Conservation (phyloP, 2,113 vertebrate species). For the Callaeas wilsoni region DNA sequence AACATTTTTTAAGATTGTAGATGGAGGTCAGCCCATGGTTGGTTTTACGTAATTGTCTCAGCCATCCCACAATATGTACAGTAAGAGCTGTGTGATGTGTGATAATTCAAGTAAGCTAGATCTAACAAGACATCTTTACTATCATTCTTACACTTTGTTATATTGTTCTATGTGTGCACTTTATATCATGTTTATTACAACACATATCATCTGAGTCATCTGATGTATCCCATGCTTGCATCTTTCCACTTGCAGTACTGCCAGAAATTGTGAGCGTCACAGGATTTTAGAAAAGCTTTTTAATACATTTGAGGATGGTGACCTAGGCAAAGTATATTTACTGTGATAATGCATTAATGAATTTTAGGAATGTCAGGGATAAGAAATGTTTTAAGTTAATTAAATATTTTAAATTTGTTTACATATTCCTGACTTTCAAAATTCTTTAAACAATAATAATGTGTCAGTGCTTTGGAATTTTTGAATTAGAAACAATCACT, state of each 20-base stretch:
- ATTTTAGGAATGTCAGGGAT: not conserved
- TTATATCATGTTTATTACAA: not conserved
- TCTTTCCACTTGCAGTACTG: not conserved
- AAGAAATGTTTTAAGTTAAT: not conserved
- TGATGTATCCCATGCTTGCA: not conserved
- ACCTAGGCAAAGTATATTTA: not conserved
- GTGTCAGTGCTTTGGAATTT: not conserved
- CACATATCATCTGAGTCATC: too few relatives aligned
- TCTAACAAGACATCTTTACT: not conserved
- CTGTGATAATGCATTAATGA: not conserved
- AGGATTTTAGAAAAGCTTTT: not conserved
- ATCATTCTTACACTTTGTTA: not conserved
- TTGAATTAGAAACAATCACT: not conserved
- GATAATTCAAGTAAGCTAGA: not conserved
- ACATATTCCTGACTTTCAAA: not conserved
- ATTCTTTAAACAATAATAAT: not conserved
- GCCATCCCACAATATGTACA: not conserved
- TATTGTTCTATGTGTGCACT: not conserved
- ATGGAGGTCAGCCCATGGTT: too few relatives aligned
- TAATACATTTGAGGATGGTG: not conserved
- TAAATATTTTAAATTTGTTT: not conserved
- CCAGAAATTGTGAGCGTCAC: not conserved
- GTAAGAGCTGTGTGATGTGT: not conserved
- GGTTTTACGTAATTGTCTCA: not conserved
- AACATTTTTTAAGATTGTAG: not conserved